Conservation (phyloP, 2,797 vertebrate species). For the Typhlichthys subterraneus region DNA sequence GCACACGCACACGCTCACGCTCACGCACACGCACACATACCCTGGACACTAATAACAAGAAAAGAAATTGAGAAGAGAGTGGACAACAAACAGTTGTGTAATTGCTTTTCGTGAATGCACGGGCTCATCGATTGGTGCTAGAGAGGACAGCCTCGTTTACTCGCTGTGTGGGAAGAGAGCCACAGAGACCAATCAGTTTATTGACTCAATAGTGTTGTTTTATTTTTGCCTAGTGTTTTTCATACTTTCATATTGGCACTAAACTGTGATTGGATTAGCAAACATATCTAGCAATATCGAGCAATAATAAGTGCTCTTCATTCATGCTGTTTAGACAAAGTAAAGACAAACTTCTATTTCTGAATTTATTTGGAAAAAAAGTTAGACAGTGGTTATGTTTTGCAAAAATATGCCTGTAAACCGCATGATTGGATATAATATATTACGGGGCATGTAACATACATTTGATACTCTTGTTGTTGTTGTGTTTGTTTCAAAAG, state of each 20-base stretch:
- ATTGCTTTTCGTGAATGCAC: constrained; percentile 70
- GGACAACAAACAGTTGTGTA: constrained; percentile 68
- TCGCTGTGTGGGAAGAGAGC: constrained; percentile 60
- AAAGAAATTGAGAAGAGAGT: constrained; percentile 50
- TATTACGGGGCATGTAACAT: constrained; percentile 8
- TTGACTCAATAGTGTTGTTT: constrained; percentile 51
- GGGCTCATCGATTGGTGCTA: constrained; percentile 65
- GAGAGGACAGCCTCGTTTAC: constrained; percentile 53
- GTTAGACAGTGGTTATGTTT: no score
- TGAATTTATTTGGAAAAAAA: no score
- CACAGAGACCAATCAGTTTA: constrained; percentile 50
- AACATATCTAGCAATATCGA: background rate
- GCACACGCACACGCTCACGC: background rate
- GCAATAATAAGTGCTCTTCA: background rate
- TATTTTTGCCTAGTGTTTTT: constrained; percentile 9
- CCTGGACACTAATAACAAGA: constrained; percentile 67
- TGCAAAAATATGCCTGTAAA: background rate
- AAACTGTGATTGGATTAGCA: constrained; percentile 8
- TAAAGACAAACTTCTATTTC: no score
- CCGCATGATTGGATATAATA: background rate
- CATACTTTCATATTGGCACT: constrained; percentile 1
- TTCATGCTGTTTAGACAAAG: no score
- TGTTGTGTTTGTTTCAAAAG: background rate
- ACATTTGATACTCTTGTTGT: background rate
- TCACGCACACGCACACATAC: background rate